A percentile compares a stretch with the other conserved stretches of the same genome.
Conservation (phyloP, 2,113 vertebrate genomes). For the Vulpes ferrilata region DNA sequence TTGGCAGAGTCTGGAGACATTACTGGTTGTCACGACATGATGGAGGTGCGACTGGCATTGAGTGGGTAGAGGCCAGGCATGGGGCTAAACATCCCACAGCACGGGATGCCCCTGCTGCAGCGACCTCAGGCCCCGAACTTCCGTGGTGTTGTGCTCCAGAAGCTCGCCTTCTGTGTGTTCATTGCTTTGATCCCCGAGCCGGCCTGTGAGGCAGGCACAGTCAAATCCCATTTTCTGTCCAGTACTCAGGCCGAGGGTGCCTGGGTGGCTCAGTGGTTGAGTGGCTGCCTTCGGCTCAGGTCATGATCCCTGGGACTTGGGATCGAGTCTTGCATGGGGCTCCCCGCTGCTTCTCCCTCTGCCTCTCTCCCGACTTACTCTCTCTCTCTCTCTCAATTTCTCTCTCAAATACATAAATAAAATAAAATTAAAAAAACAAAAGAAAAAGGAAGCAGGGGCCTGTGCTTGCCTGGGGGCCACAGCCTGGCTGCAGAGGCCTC, state of each 20-base stretch:
- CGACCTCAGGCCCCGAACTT: fast-evolving
- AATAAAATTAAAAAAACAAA: no score
- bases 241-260: no score
- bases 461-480: fast-evolving
- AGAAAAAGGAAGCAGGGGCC: not conserved
- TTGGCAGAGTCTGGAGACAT: not conserved
- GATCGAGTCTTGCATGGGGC: no score
- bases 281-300: no score
- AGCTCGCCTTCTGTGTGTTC: fast-evolving
- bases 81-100: fast-evolving
- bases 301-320: no score
- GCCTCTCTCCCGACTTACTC: no score
- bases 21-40: not conserved
- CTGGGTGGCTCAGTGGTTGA: no score
- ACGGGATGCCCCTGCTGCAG: fast-evolving
- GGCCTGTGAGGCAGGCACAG: not conserved
- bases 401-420: no score
- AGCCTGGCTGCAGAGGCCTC: not conserved
- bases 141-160: fast-evolving
- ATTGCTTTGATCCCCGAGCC: not conserved
- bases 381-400: no score
- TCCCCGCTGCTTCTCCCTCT: no score
- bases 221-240: not conserved
- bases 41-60: not conserved
- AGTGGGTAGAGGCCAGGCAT: not conserved